Evolutionary conservation across 2,113 vertebrate species (phyloP), one percentile per base, ranked within the genome.

Genomic region (Tachysurus vachellii): DNA sequence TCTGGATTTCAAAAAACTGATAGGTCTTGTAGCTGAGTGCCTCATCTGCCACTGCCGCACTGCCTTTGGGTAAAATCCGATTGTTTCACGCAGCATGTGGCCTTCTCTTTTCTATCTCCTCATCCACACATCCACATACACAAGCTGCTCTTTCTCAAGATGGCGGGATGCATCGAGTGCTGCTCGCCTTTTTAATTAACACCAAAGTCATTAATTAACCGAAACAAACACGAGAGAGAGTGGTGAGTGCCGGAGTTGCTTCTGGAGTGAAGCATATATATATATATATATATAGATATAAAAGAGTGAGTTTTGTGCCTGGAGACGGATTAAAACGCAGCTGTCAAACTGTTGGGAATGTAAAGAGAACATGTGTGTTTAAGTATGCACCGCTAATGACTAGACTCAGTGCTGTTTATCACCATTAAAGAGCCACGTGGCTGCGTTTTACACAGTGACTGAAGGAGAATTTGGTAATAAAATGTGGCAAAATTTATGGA

Each of bases 121-220:
- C 57, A 42, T 8, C 14, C 57, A 59, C 42, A 26, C 14, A 61
- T 23, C 57, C 8, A 26, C 14, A 71, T 9, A 7, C 53, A 54
- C 75, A 82, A 47, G 13, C 64, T 87, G 87, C 68, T 59, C 56
- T 86, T 88, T 87, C 80, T 83, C 53, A 75, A 84, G 85, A 83
- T 88, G 86, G 88, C 73, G 76, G 87, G 79, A 86, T 82, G 83
- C 87, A 81, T 14, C 68, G 90, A 88, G 88, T 90, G 90, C 61
- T 90, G 68, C 64, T 79, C 31, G 64, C 64, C 82, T 91, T 91
- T 91, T 90, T 93, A 92, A 94, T 95, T 93, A 94, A 92, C 88
- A 61, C 82, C 79, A 14, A 42, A 88, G 85, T 88, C 91, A 84
- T 90, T 93, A 91, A 91, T 93, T 93, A 91, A 91, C 89, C 85